Conservation (phyloP, 1,140 invertebrate genomes). For the Lutraria rhynchaena region DNA sequence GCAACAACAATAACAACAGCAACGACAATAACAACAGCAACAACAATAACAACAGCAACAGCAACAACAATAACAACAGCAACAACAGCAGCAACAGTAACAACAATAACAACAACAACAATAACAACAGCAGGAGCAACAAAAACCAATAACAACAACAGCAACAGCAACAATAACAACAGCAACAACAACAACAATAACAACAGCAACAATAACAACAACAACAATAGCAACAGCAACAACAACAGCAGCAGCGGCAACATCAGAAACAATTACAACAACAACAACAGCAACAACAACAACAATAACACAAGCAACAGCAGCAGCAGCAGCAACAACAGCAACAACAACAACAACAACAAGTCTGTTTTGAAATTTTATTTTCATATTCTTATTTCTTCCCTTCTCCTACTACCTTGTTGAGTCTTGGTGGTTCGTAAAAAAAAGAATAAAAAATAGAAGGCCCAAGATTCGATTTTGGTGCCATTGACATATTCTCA, state of each 20-base stretch:
- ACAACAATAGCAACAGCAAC: not conserved
- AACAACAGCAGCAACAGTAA: constrained; percentile 54
- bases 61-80: constrained; percentile 40
- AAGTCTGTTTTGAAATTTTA: too few species aligned
- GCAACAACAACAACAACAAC: constrained; percentile 26
- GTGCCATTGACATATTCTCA: too few species aligned
- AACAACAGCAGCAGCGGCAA: not conserved
- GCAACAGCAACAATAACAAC: constrained; percentile 16
- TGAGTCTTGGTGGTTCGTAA: too few species aligned
- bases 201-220: constrained; percentile 8
- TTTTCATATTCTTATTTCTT: too few species aligned
- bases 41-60: constrained; percentile 31
- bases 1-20: too few species aligned
- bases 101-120: constrained; percentile 45
- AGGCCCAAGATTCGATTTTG: too few species aligned
- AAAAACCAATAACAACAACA: too few species aligned
- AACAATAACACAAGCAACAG: constrained; percentile 70
- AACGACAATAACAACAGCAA: too few species aligned
- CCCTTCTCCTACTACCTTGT: too few species aligned
- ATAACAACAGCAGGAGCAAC: too few species aligned
- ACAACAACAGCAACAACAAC: constrained; percentile 49
- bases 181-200: constrained; percentile 11
- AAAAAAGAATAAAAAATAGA: too few species aligned
- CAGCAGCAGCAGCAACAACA: constrained; percentile 38
- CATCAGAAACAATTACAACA: too few species aligned